Base-by-base conservation (phyloP, 2,113 vertebrate species). In the Archocentrus centrarchus region DNA sequence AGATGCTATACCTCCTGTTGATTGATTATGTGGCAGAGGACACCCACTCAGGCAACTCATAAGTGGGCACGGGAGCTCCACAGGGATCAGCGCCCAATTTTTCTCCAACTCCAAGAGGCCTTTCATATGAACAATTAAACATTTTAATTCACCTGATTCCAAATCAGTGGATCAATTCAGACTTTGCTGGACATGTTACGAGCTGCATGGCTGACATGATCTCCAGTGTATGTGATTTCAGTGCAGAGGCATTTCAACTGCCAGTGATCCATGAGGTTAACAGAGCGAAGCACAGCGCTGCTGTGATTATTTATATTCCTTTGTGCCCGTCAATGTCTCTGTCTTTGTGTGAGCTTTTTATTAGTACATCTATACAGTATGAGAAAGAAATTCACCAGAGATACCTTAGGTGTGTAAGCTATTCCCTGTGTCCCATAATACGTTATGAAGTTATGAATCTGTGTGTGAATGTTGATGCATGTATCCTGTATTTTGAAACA, bases 1-100 rank as follows among this genome's bases (percentile, higher is more conserved):
- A 85, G 59, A 77, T 79, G 55, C 79, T 37, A 32, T 77, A 55
- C 77, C 66, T 64, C 73, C 77, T 80, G 59, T 77, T 64, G 57
- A 68, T 80, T 73, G 70, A 86, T 61, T 53, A 63, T 5, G 7
- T 66, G 47, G 70, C 73, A 60, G 70, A 81, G 87, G 77, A 80
- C 85, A 77, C 82, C 80, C 82, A 79, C 79, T 83, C 73, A 83
- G 68, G 59, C 75, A 47, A 75, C 86, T 91, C 82, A 13, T 83
- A 27, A 8, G 81, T 84, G 77, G 62, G 81, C 73, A 79, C 13
- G 58, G 82, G 83, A 44, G 76, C 75, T 87, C 84, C 80, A 47
- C 75, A 22, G 82, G 80, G 86, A 92, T 82, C 53, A 39, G 61
- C 76, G 81, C 39, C 77, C 85, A 89, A 77, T 66, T 90, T 93